Percentiles rank a stretch among this genome's conserved stretches.
Evolutionary conservation across 2,797 vertebrate species (phyloP).

Genomic region (Falco biarmicus): DNA sequence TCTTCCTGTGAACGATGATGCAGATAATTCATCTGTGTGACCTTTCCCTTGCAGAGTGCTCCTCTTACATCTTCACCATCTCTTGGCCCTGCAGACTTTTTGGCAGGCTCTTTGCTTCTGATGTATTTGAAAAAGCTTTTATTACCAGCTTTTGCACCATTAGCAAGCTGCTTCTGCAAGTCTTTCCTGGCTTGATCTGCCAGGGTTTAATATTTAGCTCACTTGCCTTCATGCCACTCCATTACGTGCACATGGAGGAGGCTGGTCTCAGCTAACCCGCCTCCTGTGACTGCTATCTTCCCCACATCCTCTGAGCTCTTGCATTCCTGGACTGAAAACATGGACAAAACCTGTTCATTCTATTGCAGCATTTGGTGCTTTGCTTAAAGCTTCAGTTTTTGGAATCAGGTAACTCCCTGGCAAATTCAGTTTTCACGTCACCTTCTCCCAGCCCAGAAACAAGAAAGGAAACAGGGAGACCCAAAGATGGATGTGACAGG

Average conservation of each 20-base stretch:
- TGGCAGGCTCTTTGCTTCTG: slow-evolving; percentile 63
- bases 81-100: slow-evolving; percentile 59
- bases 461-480: background rate
- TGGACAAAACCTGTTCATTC: background rate
- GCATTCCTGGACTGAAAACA: background rate
- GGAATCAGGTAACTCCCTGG: background rate
- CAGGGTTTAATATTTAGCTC: slow-evolving; percentile 62
- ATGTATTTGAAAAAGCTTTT: slow-evolving; percentile 70
- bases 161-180: slow-evolving; percentile 69
- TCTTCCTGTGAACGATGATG: background rate
- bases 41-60: slow-evolving; percentile 47
- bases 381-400: background rate
- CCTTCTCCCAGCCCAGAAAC: background rate
- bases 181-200: slow-evolving; percentile 41
- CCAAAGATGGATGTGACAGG: background rate
- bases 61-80: slow-evolving; percentile 55
- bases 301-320: background rate
- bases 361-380: background rate
- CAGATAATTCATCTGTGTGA: slow-evolving; percentile 52
- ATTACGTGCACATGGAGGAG: background rate
- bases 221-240: background rate
- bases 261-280: background rate
- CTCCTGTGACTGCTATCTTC: background rate
- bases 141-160: slow-evolving; percentile 66
- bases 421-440: background rate